A percentile compares a stretch with the other conserved stretches of the same genome.
phyloP scores from a whole-genome alignment of 1,140 invertebrate species.

The Heliconius eleuchia region DNA sequence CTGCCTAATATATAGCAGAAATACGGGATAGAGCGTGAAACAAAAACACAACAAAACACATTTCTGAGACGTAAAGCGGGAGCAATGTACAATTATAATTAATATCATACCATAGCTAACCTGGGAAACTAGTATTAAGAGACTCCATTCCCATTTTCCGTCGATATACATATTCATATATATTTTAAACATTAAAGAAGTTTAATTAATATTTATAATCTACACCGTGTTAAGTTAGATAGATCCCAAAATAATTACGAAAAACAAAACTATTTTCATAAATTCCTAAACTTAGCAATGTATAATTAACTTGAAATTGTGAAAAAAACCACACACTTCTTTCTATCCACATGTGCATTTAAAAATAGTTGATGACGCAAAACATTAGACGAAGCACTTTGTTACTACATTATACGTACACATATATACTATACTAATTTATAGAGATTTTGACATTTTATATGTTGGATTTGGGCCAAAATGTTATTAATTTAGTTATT shows the following conservation, averaged over 20 bases:
- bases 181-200: not conserved
- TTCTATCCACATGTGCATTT: conserved; percentile 27
- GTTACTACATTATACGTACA: not conserved
- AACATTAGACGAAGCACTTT: conserved; percentile 19
- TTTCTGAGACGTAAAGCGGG: too few relatives aligned
- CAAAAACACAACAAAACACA: too few relatives aligned
- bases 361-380: conserved; percentile 38
- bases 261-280: too few relatives aligned
- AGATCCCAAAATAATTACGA: too few relatives aligned
- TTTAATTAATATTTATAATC: too few relatives aligned
- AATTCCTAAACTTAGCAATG: conserved; percentile 38
- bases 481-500: not conserved
- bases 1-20: too few relatives aligned
- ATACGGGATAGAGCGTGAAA: too few relatives aligned
- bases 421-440: not conserved
- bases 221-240: too few relatives aligned
- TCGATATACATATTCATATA: not conserved
- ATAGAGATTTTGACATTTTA: not conserved
- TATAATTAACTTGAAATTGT: conserved; percentile 18
- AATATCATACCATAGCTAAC: too few relatives aligned
- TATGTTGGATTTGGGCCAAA: not conserved
- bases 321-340: conserved; percentile 20
- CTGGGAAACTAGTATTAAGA: too few relatives aligned
- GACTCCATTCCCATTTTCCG: too few relatives aligned
- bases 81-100: too few relatives aligned